Conservation (phyloP, 2,797 vertebrate genomes). For the Brachyalestes nurse region DNA sequence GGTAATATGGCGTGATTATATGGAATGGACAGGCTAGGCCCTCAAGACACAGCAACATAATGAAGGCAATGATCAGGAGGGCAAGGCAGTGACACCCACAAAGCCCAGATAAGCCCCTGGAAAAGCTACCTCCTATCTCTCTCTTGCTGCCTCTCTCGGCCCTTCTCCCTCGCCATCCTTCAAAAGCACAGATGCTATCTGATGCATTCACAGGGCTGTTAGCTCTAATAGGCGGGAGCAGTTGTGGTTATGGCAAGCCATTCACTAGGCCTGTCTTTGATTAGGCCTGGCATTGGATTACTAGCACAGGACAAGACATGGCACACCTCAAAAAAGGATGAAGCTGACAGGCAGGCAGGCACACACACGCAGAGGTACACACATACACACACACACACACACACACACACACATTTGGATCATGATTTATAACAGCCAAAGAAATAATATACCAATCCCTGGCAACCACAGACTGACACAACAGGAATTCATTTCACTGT, state of each 20-base stretch:
- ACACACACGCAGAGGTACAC: constrained; percentile 16
- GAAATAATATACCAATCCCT: constrained; percentile 73
- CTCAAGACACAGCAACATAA: constrained; percentile 82
- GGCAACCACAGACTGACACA: constrained; percentile 73
- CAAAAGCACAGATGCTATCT: constrained; percentile 79
- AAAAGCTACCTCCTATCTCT: constrained; percentile 62
- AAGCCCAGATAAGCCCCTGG: constrained; percentile 49
- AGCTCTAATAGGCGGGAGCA: constrained; percentile 80
- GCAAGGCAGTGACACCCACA: constrained; percentile 51
- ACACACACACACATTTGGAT: constrained; percentile 49
- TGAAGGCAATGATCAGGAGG: constrained; percentile 70
- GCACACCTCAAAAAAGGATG: constrained; percentile 65
- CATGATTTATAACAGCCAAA: constrained; percentile 40
- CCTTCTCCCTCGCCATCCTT: constrained; percentile 57
- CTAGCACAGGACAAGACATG: constrained; percentile 72
- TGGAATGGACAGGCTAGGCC: constrained; percentile 80
- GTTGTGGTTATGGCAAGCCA: constrained; percentile 79
- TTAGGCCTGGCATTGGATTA: constrained; percentile 71
- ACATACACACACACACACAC: constrained; percentile 44
- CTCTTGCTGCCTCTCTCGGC: constrained; percentile 61
- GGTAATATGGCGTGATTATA: constrained; percentile 86
- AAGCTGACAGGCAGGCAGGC: constrained; percentile 17
- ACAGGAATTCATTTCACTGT: constrained; percentile 36
- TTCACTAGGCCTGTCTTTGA: constrained; percentile 65
- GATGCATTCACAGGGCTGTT: constrained; percentile 81